Percentiles rank a stretch among this genome's conserved stretches.
These are phyloP conservation scores for Trididemnum nubilum DNA, from an alignment of 23 tunicate genomes.

Conservation along the genomic window DNA sequence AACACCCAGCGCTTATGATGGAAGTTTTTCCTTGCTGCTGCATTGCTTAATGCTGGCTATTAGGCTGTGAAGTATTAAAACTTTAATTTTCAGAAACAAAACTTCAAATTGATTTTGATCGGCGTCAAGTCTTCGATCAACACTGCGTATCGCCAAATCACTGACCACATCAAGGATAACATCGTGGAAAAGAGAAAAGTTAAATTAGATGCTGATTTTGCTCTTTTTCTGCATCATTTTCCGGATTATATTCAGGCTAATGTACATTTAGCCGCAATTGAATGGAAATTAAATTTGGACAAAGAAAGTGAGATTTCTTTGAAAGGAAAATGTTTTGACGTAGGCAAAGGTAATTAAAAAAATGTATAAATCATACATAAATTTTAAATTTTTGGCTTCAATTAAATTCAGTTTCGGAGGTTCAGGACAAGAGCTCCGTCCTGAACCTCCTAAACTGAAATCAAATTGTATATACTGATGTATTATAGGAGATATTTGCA, in stretches of 20 bases:
- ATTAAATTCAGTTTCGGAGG: too few relatives aligned
- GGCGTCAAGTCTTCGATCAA: background rate
- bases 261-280: background rate
- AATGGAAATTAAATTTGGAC: background rate
- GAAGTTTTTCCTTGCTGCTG: too few relatives aligned
- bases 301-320: background rate
- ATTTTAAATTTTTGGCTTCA: too few relatives aligned
- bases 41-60: too few relatives aligned
- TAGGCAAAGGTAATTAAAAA: conserved; percentile 9
- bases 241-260: background rate
- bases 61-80: too few relatives aligned
- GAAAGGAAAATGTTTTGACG: conserved; percentile 11
- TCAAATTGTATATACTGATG: too few relatives aligned
- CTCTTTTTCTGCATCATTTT: background rate
- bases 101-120: background rate
- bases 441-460: too few relatives aligned
- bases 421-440: too few relatives aligned
- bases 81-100: too few relatives aligned
- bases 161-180: background rate
- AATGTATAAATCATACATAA: too few relatives aligned
- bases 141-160: background rate
- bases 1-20: too few relatives aligned
- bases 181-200: background rate
- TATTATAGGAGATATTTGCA: too few relatives aligned
- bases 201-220: background rate